Conservation (phyloP, 2,888 invertebrate genomes). For the Lithophane socia region DNA sequence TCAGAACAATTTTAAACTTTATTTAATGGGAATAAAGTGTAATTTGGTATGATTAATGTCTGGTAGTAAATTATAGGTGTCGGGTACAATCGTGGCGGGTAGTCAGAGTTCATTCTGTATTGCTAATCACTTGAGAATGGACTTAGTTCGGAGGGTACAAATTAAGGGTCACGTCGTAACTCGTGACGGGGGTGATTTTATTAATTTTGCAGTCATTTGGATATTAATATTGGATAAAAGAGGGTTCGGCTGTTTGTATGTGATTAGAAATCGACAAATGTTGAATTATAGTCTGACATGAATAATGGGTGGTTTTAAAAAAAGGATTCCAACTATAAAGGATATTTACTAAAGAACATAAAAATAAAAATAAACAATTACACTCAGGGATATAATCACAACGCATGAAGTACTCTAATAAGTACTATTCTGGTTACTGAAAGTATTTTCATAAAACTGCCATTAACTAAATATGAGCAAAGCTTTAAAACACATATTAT, state of each 20-base stretch:
- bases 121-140: slow-evolving; percentile 80
- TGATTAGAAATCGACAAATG: slow-evolving; percentile 66
- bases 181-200: slow-evolving; percentile 78
- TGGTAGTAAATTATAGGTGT: slow-evolving; percentile 81
- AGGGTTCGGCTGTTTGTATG: slow-evolving; percentile 62
- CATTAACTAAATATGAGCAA: not conserved
- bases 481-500: slow-evolving; percentile 5
- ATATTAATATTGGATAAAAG: slow-evolving; percentile 66
- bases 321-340: not conserved
- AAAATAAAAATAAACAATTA: not conserved
- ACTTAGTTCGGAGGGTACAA: slow-evolving; percentile 65
- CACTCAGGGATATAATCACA: not conserved
- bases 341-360: too few relatives aligned
- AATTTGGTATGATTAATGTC: slow-evolving; percentile 68
- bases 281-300: slow-evolving; percentile 43
- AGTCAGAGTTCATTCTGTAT: slow-evolving; percentile 77
- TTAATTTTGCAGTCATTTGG: slow-evolving; percentile 77
- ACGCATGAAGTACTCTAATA: not conserved
- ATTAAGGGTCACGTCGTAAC: slow-evolving; percentile 71
- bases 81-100: slow-evolving; percentile 81
- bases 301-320: slow-evolving; percentile 36
- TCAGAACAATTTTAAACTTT: slow-evolving; percentile 64
- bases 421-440: not conserved
- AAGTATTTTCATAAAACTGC: not conserved
- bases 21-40: slow-evolving; percentile 63